Conservation (phyloP, 2,113 vertebrate species). For the Scolopax mira region DNA sequence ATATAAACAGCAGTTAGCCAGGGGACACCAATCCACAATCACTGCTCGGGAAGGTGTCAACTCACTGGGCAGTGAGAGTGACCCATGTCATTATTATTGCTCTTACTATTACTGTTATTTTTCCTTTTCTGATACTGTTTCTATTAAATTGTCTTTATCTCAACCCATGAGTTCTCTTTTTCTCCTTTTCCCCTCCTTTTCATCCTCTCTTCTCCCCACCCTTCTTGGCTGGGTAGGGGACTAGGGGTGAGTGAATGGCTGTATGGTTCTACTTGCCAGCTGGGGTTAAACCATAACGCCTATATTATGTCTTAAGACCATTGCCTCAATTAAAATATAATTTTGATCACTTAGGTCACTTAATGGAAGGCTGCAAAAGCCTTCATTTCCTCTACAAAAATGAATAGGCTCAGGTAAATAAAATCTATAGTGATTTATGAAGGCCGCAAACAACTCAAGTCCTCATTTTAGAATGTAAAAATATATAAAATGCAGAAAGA, state of each 20-base stretch:
- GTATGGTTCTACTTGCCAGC: background rate
- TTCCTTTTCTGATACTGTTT: background rate
- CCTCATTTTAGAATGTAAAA: background rate
- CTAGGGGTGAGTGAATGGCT: background rate
- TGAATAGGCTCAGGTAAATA: background rate
- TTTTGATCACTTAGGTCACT: constrained; percentile 32
- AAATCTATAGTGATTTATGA: background rate
- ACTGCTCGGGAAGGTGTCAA: background rate
- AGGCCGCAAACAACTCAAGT: background rate
- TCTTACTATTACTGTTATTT: background rate
- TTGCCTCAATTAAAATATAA: constrained; percentile 35
- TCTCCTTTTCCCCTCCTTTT: background rate
- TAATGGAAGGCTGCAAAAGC: constrained; percentile 35
- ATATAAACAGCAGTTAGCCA: background rate
- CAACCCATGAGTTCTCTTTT: background rate
- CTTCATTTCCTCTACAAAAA: constrained; percentile 20
- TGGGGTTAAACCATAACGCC: background rate
- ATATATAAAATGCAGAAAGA: background rate
- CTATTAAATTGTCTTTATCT: background rate
- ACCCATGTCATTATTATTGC: background rate
- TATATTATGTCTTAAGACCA: constrained; percentile 11
- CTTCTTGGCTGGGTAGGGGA: background rate
- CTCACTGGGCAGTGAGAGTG: background rate
- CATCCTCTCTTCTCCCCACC: background rate
- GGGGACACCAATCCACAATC: background rate